These are phyloP conservation scores for Cryptomyrus ogoouensis DNA, from an alignment of 2,113 vertebrate species.

Conservation along the genomic window DNA sequence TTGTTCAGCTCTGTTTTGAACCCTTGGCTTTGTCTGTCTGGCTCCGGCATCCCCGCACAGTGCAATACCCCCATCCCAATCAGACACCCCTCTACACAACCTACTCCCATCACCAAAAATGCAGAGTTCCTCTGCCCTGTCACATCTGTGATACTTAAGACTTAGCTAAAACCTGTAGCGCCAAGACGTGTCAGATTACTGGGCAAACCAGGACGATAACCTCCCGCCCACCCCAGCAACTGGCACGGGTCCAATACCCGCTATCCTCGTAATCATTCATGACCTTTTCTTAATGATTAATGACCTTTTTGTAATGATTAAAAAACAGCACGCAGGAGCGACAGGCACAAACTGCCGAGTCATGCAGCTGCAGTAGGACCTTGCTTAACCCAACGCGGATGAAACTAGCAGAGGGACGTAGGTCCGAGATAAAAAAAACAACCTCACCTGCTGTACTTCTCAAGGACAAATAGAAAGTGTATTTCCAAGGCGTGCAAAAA, in stretches of 20 bases:
- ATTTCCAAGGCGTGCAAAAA: background rate
- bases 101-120: background rate
- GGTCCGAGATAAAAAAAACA: background rate
- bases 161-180: background rate
- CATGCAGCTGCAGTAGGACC: background rate
- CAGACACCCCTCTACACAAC: background rate
- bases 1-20: background rate
- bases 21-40: background rate
- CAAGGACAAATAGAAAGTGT: background rate
- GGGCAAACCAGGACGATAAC: background rate
- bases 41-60: background rate
- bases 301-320: background rate
- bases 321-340: background rate
- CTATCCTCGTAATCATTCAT: background rate
- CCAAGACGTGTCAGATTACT: background rate
- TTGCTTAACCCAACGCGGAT: background rate
- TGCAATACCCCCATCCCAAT: background rate
- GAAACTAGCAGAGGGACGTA: background rate
- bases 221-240: background rate
- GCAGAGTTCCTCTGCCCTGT: background rate
- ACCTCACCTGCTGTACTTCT: background rate
- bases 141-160: background rate
- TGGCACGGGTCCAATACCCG: background rate
- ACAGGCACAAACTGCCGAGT: background rate
- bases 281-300: slow-evolving; percentile 3